Conservation (phyloP, 30 jellyfish, hydroid and myxozoan species). For the Calvadosia cruxmelitensis region DNA sequence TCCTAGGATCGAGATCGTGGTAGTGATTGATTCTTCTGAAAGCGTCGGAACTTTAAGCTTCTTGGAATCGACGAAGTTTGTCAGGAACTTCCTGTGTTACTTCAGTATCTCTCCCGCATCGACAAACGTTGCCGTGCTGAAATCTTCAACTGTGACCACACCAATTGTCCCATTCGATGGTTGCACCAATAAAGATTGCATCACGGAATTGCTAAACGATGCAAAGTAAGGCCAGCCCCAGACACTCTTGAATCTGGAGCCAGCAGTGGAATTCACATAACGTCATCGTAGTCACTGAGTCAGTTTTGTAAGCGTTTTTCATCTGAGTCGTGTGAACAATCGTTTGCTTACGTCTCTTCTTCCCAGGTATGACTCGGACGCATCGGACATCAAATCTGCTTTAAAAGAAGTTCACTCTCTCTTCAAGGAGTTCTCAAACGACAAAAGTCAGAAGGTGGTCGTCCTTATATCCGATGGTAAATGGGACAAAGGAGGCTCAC, state of each 20-base stretch:
- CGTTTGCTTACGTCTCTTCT: neutral
- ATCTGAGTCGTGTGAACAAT: neutral
- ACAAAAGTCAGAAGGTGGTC: constrained; percentile 7
- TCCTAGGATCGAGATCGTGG: neutral
- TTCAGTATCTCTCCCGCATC: constrained; percentile 39
- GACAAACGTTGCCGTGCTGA: constrained; percentile 33
- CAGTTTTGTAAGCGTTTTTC: no score
- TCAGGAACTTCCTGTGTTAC: neutral
- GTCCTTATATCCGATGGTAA: constrained; percentile 37
- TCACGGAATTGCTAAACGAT: constrained; percentile 4
- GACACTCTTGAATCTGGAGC: neutral
- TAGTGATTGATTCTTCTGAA: neutral
- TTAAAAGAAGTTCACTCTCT: constrained; percentile 15
- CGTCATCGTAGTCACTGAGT: no score
- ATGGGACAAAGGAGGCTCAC: constrained; percentile 12
- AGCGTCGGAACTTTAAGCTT: neutral
- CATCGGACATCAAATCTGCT: constrained; percentile 23
- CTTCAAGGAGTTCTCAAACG: constrained; percentile 12
- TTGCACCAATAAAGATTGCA: constrained; percentile 22
- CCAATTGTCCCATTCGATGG: constrained; percentile 20
- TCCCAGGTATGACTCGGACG: constrained; percentile 28
- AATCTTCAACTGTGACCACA: constrained; percentile 18
- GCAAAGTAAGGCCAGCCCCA: constrained; percentile 30
- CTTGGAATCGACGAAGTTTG: neutral
- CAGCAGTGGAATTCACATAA: neutral